Evolutionary conservation across 2,888 invertebrate species (phyloP), one percentile per base, ranked within the genome.

Genomic region (Boloria selene): DNA sequence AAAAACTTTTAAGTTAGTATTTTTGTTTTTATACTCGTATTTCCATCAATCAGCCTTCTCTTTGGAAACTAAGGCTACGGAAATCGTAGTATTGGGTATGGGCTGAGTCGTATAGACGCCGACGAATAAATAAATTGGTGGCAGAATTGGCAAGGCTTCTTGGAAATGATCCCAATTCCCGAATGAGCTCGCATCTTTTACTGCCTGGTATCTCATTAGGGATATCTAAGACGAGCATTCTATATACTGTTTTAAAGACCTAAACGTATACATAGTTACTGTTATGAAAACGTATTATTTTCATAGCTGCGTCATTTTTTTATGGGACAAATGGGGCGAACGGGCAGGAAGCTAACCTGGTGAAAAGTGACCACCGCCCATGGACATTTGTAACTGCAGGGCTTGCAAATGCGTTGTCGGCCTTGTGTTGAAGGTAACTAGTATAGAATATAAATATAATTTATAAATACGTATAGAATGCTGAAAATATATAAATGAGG

Each of bases 91-190:
- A 49, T 47, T 22, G 17, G 59, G n/a, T 53, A 50, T 17, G 5
- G 55, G 18, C 47, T 56, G 51, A 60, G 51, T 56, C 26, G 62
- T 55, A 44, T 63, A 64, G 67, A 67, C 59, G 65, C 67, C 58
- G 61, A 55, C 67, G 47, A 60, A 72, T 70, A 65, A 72, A 72
- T 72, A 72, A 70, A 69, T 67, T 67, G 61, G 51, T 63, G 65
- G 38, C 60, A 65, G 67, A 69, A 69, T 70, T 72, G 72, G 70
- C 72, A 70, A 59, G 58, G 44, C 67, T 65, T 56, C 69, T 69
- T 72, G 72, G 72, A 72, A 65, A 64, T 69, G 70, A 68, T 72
- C 70, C 70, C 69, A 69, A 68, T 66, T 62, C 64, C 69, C 64
- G 65, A 69, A 69, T 68, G 68, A 66, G 58, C 59, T 68, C 66